Evolutionary conservation across 2,113 vertebrate genomes (phyloP).

Genomic region (Sorex araneus): DNA sequence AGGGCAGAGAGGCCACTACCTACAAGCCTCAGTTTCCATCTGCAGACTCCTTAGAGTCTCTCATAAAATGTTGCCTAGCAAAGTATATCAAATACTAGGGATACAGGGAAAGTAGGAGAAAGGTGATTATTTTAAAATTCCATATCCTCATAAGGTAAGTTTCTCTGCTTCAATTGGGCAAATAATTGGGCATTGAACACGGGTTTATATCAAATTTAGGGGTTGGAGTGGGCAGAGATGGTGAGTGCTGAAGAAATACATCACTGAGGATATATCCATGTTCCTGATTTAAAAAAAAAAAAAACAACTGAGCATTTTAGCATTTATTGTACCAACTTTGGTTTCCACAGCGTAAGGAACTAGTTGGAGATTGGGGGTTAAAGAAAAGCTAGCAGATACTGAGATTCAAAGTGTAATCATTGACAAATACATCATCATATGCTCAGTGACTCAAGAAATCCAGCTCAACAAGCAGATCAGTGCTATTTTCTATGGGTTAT

Average conservation of each 20-base stretch:
- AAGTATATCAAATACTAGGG: neutral
- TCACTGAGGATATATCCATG: neutral
- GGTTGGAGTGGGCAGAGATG: too few relatives aligned
- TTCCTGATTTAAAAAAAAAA: neutral
- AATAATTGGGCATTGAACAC: neutral
- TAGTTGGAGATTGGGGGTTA: neutral
- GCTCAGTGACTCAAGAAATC: neutral
- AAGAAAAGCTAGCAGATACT: slow-evolving; percentile 26
- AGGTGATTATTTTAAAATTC: neutral
- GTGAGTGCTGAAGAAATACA: neutral
- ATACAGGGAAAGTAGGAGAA: neutral
- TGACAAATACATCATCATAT: neutral
- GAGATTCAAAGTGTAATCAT: neutral
- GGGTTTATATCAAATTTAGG: neutral
- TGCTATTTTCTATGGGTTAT: neutral
- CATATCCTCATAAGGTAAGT: neutral
- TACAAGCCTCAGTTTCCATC: neutral
- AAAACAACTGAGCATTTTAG: neutral
- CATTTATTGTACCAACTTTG: neutral
- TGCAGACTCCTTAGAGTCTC: neutral
- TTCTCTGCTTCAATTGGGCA: slow-evolving; percentile 28
- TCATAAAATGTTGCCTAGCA: neutral
- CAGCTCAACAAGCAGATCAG: neutral
- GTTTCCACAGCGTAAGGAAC: neutral
- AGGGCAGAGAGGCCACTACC: neutral